These are phyloP conservation scores for Drosophila paucipuncta DNA, from an alignment of 2,888 invertebrate species.

Conservation along the genomic window DNA sequence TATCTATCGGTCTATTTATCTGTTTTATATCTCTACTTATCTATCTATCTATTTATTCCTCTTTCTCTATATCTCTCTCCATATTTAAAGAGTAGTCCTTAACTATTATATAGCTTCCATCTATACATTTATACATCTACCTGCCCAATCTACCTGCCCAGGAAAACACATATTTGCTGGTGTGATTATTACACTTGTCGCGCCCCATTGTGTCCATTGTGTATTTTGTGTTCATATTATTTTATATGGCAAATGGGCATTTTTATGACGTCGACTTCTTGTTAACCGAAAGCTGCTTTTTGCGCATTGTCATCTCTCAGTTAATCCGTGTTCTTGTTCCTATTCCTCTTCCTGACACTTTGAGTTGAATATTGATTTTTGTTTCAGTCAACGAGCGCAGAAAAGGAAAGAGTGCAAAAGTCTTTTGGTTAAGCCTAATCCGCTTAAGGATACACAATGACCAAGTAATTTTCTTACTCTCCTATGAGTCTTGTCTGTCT, in stretches of 20 bases:
- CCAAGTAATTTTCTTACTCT: not conserved
- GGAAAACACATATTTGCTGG: slow-evolving; percentile 5
- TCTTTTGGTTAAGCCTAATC: slow-evolving; percentile 29
- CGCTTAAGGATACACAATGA: slow-evolving; percentile 20
- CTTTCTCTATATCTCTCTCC: not conserved
- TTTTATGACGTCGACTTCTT: slow-evolving; percentile 38
- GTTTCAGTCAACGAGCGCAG: not conserved
- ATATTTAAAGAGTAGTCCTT: not conserved
- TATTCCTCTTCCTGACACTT: not conserved
- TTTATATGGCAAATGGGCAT: not conserved
- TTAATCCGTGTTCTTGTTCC: not conserved
- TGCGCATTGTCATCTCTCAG: slow-evolving; percentile 21
- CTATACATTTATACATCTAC: not conserved
- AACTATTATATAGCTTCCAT: not conserved
- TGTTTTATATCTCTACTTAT: not conserved
- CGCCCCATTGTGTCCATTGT: slow-evolving; percentile 29
- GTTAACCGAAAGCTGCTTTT: slow-evolving; percentile 20
- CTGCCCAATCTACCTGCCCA: not conserved
- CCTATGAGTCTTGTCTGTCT: not conserved
- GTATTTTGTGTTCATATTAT: not conserved
- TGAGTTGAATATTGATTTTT: slow-evolving; percentile 16
- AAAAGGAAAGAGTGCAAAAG: not conserved
- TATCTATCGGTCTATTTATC: not conserved
- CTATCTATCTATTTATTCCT: not conserved
- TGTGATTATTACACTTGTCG: slow-evolving; percentile 55